Conservation (phyloP, 2,888 invertebrate genomes). For the Drepana falcataria region DNA sequence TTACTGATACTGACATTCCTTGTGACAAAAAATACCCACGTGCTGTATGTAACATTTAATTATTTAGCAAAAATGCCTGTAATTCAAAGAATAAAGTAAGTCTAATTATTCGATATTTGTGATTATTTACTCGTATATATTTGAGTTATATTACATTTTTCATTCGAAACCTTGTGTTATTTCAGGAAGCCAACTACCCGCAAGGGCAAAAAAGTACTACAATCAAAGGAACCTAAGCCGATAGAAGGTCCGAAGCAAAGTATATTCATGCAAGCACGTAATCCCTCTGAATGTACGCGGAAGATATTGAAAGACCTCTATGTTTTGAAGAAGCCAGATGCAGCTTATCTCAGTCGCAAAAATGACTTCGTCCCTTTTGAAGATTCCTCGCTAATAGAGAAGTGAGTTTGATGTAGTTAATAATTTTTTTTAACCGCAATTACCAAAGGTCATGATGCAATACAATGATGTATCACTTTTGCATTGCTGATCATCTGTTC, state of each 20-base stretch:
- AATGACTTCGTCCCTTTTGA: slow-evolving; percentile 97
- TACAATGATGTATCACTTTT: too few species aligned
- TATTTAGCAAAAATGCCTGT: slow-evolving; percentile 41
- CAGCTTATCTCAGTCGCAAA: slow-evolving; percentile 85
- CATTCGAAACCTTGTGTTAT: too few species aligned
- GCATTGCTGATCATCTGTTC: too few species aligned
- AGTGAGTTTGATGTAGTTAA: slow-evolving; percentile 57
- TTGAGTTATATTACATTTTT: neutral
- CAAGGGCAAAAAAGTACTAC: slow-evolving; percentile 90
- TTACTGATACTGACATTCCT: too few species aligned
- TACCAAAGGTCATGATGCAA: too few species aligned
- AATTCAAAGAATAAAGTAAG: slow-evolving; percentile 66
- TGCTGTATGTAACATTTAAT: slow-evolving; percentile 1
- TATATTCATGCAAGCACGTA: slow-evolving; percentile 91
- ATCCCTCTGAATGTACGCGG: slow-evolving; percentile 84
- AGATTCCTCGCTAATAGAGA: slow-evolving; percentile 89
- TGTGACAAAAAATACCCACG: slow-evolving; percentile 2
- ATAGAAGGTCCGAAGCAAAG: slow-evolving; percentile 92
- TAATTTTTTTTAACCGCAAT: too few species aligned
- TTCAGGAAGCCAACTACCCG: slow-evolving; percentile 93
- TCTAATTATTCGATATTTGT: neutral
- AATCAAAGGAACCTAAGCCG: slow-evolving; percentile 90
- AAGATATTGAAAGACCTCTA: slow-evolving; percentile 91
- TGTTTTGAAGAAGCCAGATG: slow-evolving; percentile 91
- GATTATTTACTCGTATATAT: neutral